phyloP scores from a whole-genome alignment of 2,888 invertebrate species.

The Orthonevra nobilis region DNA sequence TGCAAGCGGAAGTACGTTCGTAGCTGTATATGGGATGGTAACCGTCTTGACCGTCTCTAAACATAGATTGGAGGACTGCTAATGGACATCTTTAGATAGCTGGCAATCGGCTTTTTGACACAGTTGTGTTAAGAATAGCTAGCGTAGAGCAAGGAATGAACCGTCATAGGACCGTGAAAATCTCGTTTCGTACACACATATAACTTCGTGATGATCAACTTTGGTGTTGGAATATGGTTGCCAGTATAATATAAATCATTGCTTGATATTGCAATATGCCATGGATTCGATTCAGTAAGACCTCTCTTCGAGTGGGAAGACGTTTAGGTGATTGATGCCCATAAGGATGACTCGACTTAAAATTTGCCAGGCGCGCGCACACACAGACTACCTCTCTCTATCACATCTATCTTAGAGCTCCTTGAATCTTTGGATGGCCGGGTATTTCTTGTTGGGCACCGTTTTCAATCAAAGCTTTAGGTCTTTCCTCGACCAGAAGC shows the following conservation, averaged over 20 bases:
- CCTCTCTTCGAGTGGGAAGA: slow-evolving; percentile 7
- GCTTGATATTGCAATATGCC: slow-evolving; percentile 9
- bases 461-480: background rate
- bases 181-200: slow-evolving; percentile 26
- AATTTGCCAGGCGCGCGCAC: background rate
- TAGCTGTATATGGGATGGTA: slow-evolving; percentile 37
- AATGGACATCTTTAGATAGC: slow-evolving; percentile 46
- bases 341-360: slow-evolving; percentile 13
- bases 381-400: slow-evolving; percentile 17
- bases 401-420: slow-evolving; percentile 25
- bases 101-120: slow-evolving; percentile 36
- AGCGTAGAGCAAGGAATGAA: slow-evolving; percentile 14
- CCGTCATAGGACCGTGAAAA: slow-evolving; percentile 21
- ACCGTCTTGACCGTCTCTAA: slow-evolving; percentile 52
- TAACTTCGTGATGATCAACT: slow-evolving; percentile 27
- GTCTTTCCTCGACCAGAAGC: slow-evolving; percentile 11
- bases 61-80: slow-evolving; percentile 44
- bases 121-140: slow-evolving; percentile 39
- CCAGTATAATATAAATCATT: slow-evolving; percentile 13
- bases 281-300: background rate
- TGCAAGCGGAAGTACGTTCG: slow-evolving; percentile 55
- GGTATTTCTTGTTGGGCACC: background rate
- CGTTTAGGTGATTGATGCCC: slow-evolving; percentile 6
- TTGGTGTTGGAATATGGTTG: slow-evolving; percentile 22
- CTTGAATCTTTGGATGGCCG: slow-evolving; percentile 20